Evolutionary conservation across 1,140 invertebrate species (phyloP).

Genomic region (Drosophila asahinai): DNA sequence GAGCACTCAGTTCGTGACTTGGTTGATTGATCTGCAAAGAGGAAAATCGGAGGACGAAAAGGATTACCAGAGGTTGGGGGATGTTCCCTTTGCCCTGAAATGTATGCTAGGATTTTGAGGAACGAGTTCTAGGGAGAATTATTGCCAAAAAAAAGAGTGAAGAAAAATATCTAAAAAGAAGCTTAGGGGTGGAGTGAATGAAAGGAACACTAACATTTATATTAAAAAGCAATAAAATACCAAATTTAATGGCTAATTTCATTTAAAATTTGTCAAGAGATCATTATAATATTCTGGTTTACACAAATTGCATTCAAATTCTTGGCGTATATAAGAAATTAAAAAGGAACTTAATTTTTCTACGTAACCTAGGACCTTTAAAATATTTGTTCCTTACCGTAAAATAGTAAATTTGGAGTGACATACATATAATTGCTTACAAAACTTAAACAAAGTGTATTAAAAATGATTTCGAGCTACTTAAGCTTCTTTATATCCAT

Average conservation of each 20-base stretch:
- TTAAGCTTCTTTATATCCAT: no score
- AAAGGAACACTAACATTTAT: background rate
- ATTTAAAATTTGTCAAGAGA: background rate
- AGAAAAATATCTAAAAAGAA: background rate
- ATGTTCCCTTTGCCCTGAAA: slow-evolving; percentile 7
- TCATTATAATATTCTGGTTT: background rate
- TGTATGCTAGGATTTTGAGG: slow-evolving; percentile 31
- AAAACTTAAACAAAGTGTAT: background rate
- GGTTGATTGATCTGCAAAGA: slow-evolving; percentile 41
- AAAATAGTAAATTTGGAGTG: no score
- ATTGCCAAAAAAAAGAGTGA: background rate
- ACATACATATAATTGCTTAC: no score
- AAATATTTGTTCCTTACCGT: no score
- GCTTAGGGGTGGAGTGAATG: background rate
- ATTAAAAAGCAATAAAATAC: background rate
- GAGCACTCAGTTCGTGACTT: slow-evolving; percentile 41
- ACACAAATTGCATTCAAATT: no score
- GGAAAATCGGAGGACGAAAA: background rate
- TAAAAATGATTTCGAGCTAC: background rate
- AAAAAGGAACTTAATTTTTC: no score
- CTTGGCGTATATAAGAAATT: no score
- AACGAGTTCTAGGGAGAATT: background rate
- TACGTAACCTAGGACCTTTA: no score
- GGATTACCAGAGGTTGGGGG: slow-evolving; percentile 10
- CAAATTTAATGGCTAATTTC: background rate